Conservation (phyloP, 92 coral and sea anemone species). For the Siderastrea radians region DNA sequence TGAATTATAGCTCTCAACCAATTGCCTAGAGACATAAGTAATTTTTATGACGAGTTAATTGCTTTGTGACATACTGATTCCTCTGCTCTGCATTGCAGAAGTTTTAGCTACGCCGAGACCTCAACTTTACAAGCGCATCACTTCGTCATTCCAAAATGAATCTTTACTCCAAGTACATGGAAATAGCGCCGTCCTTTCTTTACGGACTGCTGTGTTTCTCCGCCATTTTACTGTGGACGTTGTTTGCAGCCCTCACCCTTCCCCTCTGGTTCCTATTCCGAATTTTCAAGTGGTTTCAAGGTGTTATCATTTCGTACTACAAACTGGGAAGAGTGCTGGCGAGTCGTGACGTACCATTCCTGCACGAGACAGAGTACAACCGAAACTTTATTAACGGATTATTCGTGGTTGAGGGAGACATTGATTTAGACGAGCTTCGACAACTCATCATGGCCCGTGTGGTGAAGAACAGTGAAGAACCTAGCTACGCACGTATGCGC, state of each 20-base stretch:
- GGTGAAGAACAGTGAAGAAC: slow-evolving; percentile 82
- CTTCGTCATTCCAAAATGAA: slow-evolving; percentile 25
- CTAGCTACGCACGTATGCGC: slow-evolving; percentile 89
- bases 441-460: slow-evolving; percentile 84
- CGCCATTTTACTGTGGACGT: slow-evolving; percentile 80
- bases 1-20: too few species aligned
- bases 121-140: background rate
- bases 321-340: slow-evolving; percentile 84
- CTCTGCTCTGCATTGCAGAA: background rate
- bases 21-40: too few species aligned
- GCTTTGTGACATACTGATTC: background rate
- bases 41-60: background rate
- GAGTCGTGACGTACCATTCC: slow-evolving; percentile 89
- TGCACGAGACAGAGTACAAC: slow-evolving; percentile 86
- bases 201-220: slow-evolving; percentile 82
- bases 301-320: slow-evolving; percentile 76
- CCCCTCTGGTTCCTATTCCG: slow-evolving; percentile 87
- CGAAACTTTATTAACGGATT: slow-evolving; percentile 89
- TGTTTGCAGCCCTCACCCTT: slow-evolving; percentile 81
- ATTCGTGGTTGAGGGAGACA: slow-evolving; percentile 84
- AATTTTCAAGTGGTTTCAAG: slow-evolving; percentile 82
- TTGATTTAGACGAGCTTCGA: slow-evolving; percentile 78
- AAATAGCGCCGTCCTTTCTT: slow-evolving; percentile 72
- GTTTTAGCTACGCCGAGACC: background rate
- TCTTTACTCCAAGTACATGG: slow-evolving; percentile 41